Base-by-base conservation (phyloP, 2,888 invertebrate species). In the Meganola albula region DNA sequence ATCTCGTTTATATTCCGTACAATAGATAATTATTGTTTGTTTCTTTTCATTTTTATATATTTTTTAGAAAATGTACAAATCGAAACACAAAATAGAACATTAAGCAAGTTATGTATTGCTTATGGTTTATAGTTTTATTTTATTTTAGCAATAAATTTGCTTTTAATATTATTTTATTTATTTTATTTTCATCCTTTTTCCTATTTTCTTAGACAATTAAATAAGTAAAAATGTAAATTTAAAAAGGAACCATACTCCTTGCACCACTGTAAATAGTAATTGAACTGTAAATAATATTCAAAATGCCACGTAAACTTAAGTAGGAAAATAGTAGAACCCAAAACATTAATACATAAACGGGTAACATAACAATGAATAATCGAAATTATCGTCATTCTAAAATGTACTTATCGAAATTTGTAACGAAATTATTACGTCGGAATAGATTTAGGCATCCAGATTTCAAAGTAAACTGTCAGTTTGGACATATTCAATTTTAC, bases 111-210 rank as follows among this genome's bases (percentile, higher is more conserved):
- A 55, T 75, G 72, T 80, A 75, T 74, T 77, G 79, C 79, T 82
- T 74, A 71, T 69, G 82, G 78, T 79, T 83, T 79, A 76, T 78
- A 72, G 77, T 79, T 63, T 72, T 78, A 79, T 82, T 82, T 78
- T 83, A 74, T 79, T 78, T 78, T 85, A 85, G 85, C 85, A 85
- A 85, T 85, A 85, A 85, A 84, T 72, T 85, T 85, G 84, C 84
- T 84, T 85, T 76, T 79, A 76, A 71, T 78, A 58, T 73, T 63
- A 71, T 80, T 82, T 82, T 48, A 37, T 70, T 77, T 67, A 68
- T 80, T 79, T 74, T 66, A 69, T 78, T 77, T 67, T 63, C 11
- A 4, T 59, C 65, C 56, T 58, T 53, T 63, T 56, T 48, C 50
- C 54, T 48, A 51, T 47, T 59, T 61, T 60, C 34, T 47, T n/a